A percentile compares a stretch with the other conserved stretches of the same genome.
phyloP scores from a whole-genome alignment of 2,113 vertebrate species.

The Vulpes lagopus region DNA sequence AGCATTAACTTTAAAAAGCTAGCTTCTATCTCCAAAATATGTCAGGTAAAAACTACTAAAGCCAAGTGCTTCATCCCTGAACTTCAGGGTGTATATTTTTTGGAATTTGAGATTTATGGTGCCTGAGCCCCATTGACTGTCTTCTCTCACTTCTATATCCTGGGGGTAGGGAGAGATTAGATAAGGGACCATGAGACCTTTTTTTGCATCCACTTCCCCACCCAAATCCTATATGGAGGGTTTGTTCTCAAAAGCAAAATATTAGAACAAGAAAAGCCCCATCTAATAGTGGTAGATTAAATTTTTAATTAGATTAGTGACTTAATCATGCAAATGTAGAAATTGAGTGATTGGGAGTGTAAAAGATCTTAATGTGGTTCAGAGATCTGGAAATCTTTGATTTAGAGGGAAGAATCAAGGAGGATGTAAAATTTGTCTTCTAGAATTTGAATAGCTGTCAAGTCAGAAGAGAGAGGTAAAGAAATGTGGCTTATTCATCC shows the following conservation, averaged over 20 bases:
- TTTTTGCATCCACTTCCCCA: background rate
- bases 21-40: constrained; percentile 15
- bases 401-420: constrained; percentile 6
- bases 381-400: constrained; percentile 11
- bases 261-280: background rate
- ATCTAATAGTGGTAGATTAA: background rate
- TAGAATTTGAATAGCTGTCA: constrained; percentile 42
- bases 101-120: background rate
- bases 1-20: background rate
- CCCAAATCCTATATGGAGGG: background rate
- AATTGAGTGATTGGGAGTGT: background rate
- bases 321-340: constrained; percentile 27
- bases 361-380: background rate
- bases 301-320: background rate
- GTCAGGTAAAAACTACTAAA: background rate
- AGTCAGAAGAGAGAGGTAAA: background rate
- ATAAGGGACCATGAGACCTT: background rate
- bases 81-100: background rate
- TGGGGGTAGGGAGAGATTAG: background rate
- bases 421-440: constrained; percentile 26
- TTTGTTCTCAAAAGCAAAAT: background rate
- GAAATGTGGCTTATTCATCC: background rate
- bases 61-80: background rate
- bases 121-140: background rate
- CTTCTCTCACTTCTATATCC: background rate